Base-by-base conservation (phyloP, 2,888 invertebrate species). In the Chorisops tibialis region DNA sequence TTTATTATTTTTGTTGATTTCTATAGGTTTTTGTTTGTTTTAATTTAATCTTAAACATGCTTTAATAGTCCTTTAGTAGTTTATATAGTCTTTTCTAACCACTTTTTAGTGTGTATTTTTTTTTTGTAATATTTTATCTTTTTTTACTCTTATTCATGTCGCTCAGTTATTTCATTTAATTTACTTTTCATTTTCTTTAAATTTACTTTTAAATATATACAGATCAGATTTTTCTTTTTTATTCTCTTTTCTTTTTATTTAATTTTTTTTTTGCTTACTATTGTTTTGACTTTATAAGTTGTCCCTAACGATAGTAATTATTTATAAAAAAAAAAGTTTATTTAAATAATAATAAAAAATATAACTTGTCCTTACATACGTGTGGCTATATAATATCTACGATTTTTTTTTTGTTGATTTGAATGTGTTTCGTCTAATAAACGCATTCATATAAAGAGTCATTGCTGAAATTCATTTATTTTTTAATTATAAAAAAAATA, bases 271-370 rank as follows among this genome's bases (percentile, higher is more conserved):
- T 22, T 49, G 22, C 39, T 49, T 49, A 24, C 49, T 49, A 59
- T 59, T 48, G 22, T 49, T 49, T 59, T 48, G 47, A 49, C 49
- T 59, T 59, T 59, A 49, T 59, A 50, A 49, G 49, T 59, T 47
- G 39, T 59, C 30, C 30, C 9, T 30, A 30, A 30, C 30, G 30
- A 38, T 48, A 41, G 50, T 49, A 59, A 37, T 59, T 39, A 48
- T 59, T 35, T 38, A 59, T 49, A 59, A 59, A 59, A 37, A 48
- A 59, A 35, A 59, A 59, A 59, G n/a, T n/a, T 30, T 30, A 59
- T 48, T 49, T 49, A 59, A 59, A 49, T 59, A 39, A 59, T 38
- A 59, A 59, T 35, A 59, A 59, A 59, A 59, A 47, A 49, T 39
- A 49, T 48, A 39, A 45, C 45, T 56, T 56, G 30, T 45, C 19